Conservation (phyloP, 2,797 vertebrate genomes). For the Microcaecilia unicolor region DNA sequence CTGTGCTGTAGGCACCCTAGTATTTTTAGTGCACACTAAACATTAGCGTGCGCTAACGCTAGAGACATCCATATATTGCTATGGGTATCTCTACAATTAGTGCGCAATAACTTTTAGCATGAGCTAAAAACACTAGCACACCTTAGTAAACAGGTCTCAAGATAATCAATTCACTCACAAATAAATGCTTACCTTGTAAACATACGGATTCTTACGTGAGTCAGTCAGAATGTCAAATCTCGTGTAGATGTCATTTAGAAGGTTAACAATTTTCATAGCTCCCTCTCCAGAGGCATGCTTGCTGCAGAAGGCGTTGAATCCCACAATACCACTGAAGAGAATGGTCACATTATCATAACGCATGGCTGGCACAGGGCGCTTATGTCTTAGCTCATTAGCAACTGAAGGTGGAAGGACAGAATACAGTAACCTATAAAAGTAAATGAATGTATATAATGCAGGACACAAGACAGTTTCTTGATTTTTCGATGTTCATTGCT, state of each 20-base stretch:
- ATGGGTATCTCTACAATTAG: too few relatives aligned
- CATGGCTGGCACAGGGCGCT: slow-evolving; percentile 89
- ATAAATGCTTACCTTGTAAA: slow-evolving; percentile 79
- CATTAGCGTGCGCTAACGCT: too few relatives aligned
- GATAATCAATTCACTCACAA: too few relatives aligned
- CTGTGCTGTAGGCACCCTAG: too few relatives aligned
- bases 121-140: too few relatives aligned
- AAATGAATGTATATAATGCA: neutral
- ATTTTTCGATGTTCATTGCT: too few relatives aligned
- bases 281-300: slow-evolving; percentile 96
- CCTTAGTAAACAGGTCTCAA: too few relatives aligned
- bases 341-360: slow-evolving; percentile 95
- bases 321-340: slow-evolving; percentile 95
- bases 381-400: slow-evolving; percentile 94
- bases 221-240: slow-evolving; percentile 96
- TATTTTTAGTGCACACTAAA: too few relatives aligned
- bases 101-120: too few relatives aligned
- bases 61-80: too few relatives aligned
- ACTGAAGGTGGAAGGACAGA: slow-evolving; percentile 93
- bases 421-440: slow-evolving; percentile 72
- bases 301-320: slow-evolving; percentile 93
- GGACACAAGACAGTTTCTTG: neutral
- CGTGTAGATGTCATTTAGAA: slow-evolving; percentile 94
- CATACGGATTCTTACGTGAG: slow-evolving; percentile 91
- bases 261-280: slow-evolving; percentile 97